phyloP scores from a whole-genome alignment of 1,140 invertebrate genomes.

The Zophobas morio region DNA sequence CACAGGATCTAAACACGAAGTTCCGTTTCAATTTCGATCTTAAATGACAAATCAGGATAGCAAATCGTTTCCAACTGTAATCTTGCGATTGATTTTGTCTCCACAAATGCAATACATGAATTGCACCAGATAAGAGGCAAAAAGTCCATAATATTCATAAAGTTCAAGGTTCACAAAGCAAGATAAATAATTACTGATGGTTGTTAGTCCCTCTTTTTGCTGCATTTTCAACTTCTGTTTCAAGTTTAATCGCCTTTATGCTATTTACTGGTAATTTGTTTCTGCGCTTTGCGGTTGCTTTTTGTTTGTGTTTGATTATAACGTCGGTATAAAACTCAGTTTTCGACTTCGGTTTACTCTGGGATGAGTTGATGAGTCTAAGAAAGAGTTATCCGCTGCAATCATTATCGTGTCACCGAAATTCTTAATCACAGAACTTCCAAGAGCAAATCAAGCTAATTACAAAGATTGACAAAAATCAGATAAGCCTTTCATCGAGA shows the following conservation, averaged over 20 bases:
- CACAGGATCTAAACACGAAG: neutral
- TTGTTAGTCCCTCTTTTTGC: slow-evolving; percentile 2
- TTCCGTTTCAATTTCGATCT: slow-evolving; percentile 1
- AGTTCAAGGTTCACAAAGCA: slow-evolving; percentile 8
- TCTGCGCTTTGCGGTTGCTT: neutral
- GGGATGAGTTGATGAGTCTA: neutral
- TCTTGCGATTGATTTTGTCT: neutral
- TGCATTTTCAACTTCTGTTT: slow-evolving; percentile 3
- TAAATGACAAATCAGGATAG: slow-evolving; percentile 12
- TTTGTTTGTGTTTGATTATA: neutral
- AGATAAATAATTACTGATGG: slow-evolving; percentile 15
- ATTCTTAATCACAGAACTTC: neutral
- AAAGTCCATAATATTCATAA: neutral
- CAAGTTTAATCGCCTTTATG: too few species aligned
- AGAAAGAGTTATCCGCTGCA: too few species aligned
- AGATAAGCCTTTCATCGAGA: neutral
- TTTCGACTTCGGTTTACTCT: too few species aligned
- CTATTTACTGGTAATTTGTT: too few species aligned
- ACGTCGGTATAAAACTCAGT: too few species aligned
- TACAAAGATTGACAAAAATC: neutral
- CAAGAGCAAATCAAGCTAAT: neutral
- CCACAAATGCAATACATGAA: slow-evolving; percentile 1
- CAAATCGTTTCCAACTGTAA: neutral
- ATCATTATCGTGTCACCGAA: too few species aligned
- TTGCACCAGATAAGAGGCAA: slow-evolving; percentile 8